Evolutionary conservation across 2,797 vertebrate genomes (phyloP), one percentile per base, ranked within the genome.

Genomic region (Cuculus canorus): DNA sequence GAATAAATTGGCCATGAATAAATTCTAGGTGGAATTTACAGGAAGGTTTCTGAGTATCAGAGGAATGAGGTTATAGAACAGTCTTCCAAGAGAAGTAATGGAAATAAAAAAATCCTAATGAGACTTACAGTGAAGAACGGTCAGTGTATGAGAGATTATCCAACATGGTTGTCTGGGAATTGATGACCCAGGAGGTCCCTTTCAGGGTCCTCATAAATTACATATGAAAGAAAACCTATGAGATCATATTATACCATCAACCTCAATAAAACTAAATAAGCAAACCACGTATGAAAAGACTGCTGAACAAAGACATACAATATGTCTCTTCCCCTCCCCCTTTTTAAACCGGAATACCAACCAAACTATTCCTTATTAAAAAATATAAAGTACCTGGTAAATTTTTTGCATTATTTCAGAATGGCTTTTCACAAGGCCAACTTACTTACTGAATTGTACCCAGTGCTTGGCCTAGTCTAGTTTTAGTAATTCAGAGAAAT

Each of bases 1-100:
- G 73, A 93, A 90, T 88, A 95, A 82, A 82, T 8, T 92, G 64
- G 92, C 48, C 56, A 92, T 23, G 63, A 94, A 93, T 57, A 96
- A 94, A 95, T 73, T 94, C 86, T 95, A 95, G 93, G 94, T 93
- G 78, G 93, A 95, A 94, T 96, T 96, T 95, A 96, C 75, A 90
- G 73, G 86, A 92, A 94, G 90, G 93, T 92, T 96, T 96, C 93
- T 80, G 60, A 96, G 78, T 78, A 94, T 96, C 86, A 85, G 88
- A 95, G 78, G 75, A 95, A 95, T 90, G 90, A 96, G 75, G 83
- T 82, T 95, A 95, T 61, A 93, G 63, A 96, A 93, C 64, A 77
- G 48, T 79, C 39, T 95, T 95, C 88, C 94, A 95, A 93, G 70
- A 90, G 56, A 88, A 93, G 90, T 95, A 96, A 96, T 80, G 84